phyloP scores from a whole-genome alignment of 2,888 invertebrate genomes.

The Callyntrura sp. region DNA sequence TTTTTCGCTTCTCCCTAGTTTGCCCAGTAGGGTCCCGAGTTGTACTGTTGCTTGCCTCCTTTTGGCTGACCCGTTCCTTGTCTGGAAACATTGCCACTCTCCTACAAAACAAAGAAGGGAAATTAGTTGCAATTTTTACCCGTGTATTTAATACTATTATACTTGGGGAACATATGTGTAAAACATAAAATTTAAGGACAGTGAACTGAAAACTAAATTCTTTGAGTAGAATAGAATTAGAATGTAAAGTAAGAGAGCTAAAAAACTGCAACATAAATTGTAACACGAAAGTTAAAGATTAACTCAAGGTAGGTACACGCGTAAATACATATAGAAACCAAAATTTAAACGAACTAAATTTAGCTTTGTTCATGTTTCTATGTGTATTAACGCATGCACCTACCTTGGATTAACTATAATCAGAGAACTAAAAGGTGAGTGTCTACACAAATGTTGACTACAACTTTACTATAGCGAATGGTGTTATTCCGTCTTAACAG shows the following conservation, averaged over 20 bases:
- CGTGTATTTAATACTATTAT: background rate
- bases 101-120: conserved; percentile 74
- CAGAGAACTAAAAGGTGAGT: too few species aligned
- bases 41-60: conserved; percentile 82
- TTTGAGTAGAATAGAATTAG: background rate
- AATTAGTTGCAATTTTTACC: background rate
- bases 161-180: background rate
- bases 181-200: conserved; percentile 12
- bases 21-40: conserved; percentile 80
- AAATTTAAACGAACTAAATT: too few species aligned
- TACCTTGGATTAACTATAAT: too few species aligned
- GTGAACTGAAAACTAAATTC: conserved; percentile 40
- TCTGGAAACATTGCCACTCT: conserved; percentile 81
- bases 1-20: conserved; percentile 62
- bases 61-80: conserved; percentile 83
- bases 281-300: background rate
- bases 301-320: too few species aligned
- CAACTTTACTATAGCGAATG: background rate
- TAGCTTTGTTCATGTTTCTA: too few species aligned
- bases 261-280: conserved; percentile 16
- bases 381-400: too few species aligned
- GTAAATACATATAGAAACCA: too few species aligned
- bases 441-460: background rate
- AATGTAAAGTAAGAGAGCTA: background rate
- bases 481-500: background rate